Percentiles rank a stretch among this genome's conserved stretches.
Conservation (phyloP, 1,140 invertebrate genomes). For the Atta texana region DNA sequence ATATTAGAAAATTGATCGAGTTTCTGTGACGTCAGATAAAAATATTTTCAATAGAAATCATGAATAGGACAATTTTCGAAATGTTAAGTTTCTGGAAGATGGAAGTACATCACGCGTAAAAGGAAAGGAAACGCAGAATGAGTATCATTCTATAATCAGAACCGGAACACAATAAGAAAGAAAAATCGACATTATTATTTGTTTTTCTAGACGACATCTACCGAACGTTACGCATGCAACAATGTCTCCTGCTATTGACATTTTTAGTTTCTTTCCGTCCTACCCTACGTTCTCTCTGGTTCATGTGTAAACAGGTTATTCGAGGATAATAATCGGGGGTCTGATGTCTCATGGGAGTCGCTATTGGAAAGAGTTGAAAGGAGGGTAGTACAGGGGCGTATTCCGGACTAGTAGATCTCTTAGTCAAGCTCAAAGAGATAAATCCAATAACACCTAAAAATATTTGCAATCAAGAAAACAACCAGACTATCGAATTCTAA, state of each 20-base stretch:
- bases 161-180: slow-evolving; percentile 35
- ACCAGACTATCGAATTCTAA: slow-evolving; percentile 1
- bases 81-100: slow-evolving; percentile 17
- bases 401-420: slow-evolving; percentile 52
- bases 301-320: slow-evolving; percentile 71
- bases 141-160: slow-evolving; percentile 9
- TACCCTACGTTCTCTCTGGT: slow-evolving; percentile 25
- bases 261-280: slow-evolving; percentile 59
- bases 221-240: slow-evolving; percentile 58
- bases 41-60: neutral
- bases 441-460: slow-evolving; percentile 73
- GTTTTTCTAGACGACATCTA: slow-evolving; percentile 44
- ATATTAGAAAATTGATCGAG: neutral
- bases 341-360: slow-evolving; percentile 42
- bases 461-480: slow-evolving; percentile 61
- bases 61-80: slow-evolving; percentile 1
- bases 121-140: neutral
- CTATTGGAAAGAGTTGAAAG: slow-evolving; percentile 63
- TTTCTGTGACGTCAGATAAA: neutral
- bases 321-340: slow-evolving; percentile 59
- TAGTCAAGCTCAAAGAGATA: slow-evolving; percentile 61
- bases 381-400: slow-evolving; percentile 36
- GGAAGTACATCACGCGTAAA: neutral
- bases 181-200: slow-evolving; percentile 57
- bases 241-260: slow-evolving; percentile 57